phyloP scores from a whole-genome alignment of 1,140 invertebrate genomes.

The Achroia grisella region DNA sequence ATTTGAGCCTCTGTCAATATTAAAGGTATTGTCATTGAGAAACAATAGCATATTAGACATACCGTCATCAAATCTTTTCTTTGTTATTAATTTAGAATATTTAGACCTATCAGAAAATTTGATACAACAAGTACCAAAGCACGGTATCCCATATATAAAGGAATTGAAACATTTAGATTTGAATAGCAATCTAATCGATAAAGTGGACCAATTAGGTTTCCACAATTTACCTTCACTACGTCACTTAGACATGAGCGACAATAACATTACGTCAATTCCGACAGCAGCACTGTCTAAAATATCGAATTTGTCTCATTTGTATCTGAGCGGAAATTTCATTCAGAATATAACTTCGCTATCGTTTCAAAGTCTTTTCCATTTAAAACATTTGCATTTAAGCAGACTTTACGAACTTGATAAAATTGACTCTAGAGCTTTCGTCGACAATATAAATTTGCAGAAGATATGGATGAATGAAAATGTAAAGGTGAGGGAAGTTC shows the following conservation, averaged over 20 bases:
- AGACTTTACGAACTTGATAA: constrained; percentile 77
- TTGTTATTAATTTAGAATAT: constrained; percentile 77
- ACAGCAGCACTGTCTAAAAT: constrained; percentile 83
- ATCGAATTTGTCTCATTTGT: constrained; percentile 81
- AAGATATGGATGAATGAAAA: constrained; percentile 85
- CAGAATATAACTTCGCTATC: constrained; percentile 80
- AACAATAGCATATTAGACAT: constrained; percentile 86
- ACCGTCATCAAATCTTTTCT: constrained; percentile 79
- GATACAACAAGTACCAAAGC: constrained; percentile 78
- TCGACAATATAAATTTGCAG: constrained; percentile 88
- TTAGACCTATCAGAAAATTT: constrained; percentile 84
- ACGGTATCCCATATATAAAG: constrained; percentile 79
- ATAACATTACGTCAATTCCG: constrained; percentile 86
- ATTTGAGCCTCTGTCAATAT: constrained; percentile 80
- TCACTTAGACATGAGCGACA: constrained; percentile 85
- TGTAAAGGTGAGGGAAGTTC: constrained; percentile 79
- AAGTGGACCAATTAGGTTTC: constrained; percentile 79
- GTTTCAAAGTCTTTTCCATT: constrained; percentile 86
- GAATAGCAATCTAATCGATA: constrained; percentile 82
- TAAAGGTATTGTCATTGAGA: constrained; percentile 80
- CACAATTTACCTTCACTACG: constrained; percentile 80
- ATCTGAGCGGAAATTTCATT: constrained; percentile 85
- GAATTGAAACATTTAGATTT: constrained; percentile 79
- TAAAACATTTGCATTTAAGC: constrained; percentile 82
- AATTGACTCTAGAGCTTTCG: constrained; percentile 84